Conservation (phyloP, 1,140 invertebrate species). For the Caerostris extrusa region DNA sequence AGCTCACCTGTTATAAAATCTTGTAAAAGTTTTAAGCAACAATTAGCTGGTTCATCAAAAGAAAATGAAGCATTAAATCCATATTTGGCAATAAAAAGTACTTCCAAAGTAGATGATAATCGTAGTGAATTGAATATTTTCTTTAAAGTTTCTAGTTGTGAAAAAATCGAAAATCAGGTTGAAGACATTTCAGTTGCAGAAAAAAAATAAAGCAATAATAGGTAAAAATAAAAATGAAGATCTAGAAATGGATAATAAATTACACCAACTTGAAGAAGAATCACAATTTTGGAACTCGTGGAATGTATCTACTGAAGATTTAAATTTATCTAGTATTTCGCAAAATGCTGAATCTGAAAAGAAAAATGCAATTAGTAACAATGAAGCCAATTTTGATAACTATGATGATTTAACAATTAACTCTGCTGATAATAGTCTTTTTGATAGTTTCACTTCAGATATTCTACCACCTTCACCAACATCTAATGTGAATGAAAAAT, state of each 20-base stretch:
- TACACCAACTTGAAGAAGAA: neutral
- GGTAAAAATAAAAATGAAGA: neutral
- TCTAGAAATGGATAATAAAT: neutral
- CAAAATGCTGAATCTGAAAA: neutral
- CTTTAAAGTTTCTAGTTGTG: neutral
- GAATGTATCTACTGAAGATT: neutral
- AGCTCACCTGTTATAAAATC: neutral
- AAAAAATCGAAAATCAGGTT: neutral
- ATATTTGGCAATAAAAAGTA: neutral
- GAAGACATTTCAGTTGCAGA: neutral
- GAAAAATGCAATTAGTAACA: neutral
- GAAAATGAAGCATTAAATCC: neutral
- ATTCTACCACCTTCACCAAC: conserved; percentile 55
- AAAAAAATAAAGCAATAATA: neutral
- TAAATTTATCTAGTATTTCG: neutral
- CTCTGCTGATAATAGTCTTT: conserved; percentile 53
- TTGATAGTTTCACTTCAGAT: conserved; percentile 55
- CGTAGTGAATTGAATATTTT: neutral
- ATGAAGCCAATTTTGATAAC: neutral
- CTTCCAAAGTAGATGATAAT: neutral
- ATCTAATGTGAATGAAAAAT: neutral
- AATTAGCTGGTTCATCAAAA: neutral
- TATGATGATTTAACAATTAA: neutral
- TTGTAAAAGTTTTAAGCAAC: neutral
- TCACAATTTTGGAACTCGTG: conserved; percentile 55